Conservation (phyloP, 2,888 invertebrate species). For the Brenthis ino region DNA sequence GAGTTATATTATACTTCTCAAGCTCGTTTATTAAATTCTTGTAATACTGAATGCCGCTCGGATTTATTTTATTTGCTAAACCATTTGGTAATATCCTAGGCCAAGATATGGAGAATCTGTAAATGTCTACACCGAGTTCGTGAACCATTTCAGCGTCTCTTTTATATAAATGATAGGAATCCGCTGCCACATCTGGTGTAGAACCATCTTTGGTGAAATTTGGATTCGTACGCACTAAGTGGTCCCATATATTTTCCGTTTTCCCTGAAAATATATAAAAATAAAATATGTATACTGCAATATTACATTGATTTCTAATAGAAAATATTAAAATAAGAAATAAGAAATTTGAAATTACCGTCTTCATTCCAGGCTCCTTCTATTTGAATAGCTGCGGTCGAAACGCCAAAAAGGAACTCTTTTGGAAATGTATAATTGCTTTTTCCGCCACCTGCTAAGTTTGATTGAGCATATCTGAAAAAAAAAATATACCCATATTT, state of each 20-base stretch:
- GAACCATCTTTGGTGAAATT: slow-evolving; percentile 79
- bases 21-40: slow-evolving; percentile 88
- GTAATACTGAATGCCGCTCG: slow-evolving; percentile 88
- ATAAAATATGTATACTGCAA: neutral
- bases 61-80: slow-evolving; percentile 84
- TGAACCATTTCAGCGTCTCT: slow-evolving; percentile 84
- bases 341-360: slow-evolving; percentile 50
- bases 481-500: slow-evolving; percentile 25
- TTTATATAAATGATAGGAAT: slow-evolving; percentile 86
- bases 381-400: slow-evolving; percentile 84
- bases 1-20: slow-evolving; percentile 84
- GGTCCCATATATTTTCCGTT: slow-evolving; percentile 84
- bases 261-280: slow-evolving; percentile 75
- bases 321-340: neutral
- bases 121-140: slow-evolving; percentile 84
- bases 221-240: slow-evolving; percentile 73
- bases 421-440: slow-evolving; percentile 78
- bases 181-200: slow-evolving; percentile 86
- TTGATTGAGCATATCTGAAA: slow-evolving; percentile 61
- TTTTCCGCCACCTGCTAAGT: slow-evolving; percentile 68
- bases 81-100: slow-evolving; percentile 88
- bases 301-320: neutral
- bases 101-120: slow-evolving; percentile 90
- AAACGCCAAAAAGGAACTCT: slow-evolving; percentile 83
- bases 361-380: slow-evolving; percentile 83